A percentile compares a stretch with the other conserved stretches of the same genome.
Conservation (phyloP, 2,797 vertebrate species). For the Bufotes viridis region DNA sequence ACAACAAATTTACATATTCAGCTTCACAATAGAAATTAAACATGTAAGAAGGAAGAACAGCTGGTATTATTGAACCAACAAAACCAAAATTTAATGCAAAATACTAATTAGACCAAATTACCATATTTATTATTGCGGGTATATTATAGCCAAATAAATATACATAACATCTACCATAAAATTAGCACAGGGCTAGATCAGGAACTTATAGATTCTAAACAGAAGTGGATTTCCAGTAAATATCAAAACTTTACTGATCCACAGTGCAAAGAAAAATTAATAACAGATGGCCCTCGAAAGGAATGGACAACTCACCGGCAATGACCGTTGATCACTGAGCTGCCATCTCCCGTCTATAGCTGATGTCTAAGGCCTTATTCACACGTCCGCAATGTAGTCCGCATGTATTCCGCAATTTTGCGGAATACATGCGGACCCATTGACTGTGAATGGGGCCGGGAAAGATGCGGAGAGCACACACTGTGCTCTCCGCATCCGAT, state of each 20-base stretch:
- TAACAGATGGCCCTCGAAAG: no score
- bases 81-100: background rate
- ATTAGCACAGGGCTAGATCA: background rate
- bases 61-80: conserved; percentile 9
- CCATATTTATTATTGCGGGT: background rate
- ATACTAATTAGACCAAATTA: conserved; percentile 1
- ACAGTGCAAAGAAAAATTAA: no score
- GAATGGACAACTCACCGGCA: no score
- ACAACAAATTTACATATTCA: background rate
- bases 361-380: no score
- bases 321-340: no score
- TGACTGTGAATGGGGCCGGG: no score
- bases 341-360: no score
- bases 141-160: conserved; percentile 7
- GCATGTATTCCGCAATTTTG: no score
- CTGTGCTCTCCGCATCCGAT: no score
- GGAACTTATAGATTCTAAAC: background rate
- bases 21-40: background rate
- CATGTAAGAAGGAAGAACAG: background rate
- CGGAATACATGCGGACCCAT: no score
- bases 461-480: no score
- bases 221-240: background rate
- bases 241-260: background rate
- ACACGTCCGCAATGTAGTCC: no score
- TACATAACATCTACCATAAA: background rate